phyloP scores from a whole-genome alignment of 2,113 vertebrate species.

The Lepus americanus region DNA sequence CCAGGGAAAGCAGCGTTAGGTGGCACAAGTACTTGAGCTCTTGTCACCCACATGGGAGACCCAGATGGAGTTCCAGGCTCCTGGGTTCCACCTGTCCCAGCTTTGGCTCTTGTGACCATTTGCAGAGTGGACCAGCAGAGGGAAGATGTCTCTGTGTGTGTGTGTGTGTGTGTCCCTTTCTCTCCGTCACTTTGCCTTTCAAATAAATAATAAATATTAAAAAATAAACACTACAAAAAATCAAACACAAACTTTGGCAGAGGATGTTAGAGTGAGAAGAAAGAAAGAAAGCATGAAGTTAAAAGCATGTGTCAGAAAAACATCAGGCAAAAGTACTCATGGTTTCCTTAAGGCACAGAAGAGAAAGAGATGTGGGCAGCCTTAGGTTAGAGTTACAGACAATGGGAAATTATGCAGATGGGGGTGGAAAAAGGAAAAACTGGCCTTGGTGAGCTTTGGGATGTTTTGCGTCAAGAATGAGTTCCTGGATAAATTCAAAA shows the following conservation, averaged over 20 bases:
- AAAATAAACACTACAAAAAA: not conserved
- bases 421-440: not conserved
- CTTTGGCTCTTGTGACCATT: too few relatives aligned
- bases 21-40: too few relatives aligned
- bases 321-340: not conserved
- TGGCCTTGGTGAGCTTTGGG: not conserved
- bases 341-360: not conserved
- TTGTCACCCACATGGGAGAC: too few relatives aligned
- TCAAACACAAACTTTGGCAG: not conserved
- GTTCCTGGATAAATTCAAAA: slow-evolving; percentile 44
- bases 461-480: not conserved
- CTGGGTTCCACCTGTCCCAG: too few relatives aligned
- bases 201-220: too few relatives aligned
- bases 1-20: too few relatives aligned
- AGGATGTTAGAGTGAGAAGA: not conserved
- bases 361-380: not conserved
- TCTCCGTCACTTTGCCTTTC: too few relatives aligned
- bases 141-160: too few relatives aligned
- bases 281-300: not conserved
- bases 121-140: too few relatives aligned
- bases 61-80: too few relatives aligned
- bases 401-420: not conserved
- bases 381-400: not conserved
- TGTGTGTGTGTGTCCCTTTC: too few relatives aligned
- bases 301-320: not conserved